Evolutionary conservation across 1,140 invertebrate species (phyloP).

Genomic region (Danaus plexippus): DNA sequence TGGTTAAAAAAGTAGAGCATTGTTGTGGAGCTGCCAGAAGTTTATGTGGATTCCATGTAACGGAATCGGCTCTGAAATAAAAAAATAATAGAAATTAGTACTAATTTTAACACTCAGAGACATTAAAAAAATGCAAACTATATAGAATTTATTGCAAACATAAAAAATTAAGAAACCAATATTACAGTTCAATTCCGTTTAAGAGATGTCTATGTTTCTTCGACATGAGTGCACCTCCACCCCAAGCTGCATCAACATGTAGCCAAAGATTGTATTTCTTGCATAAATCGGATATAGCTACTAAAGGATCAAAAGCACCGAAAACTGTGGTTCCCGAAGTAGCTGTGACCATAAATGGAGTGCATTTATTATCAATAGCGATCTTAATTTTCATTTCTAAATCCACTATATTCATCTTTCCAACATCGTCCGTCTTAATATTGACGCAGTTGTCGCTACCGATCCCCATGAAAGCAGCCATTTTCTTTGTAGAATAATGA

Average conservation of each 20-base stretch:
- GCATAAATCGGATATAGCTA: conserved; percentile 86
- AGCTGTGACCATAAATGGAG: conserved; percentile 91
- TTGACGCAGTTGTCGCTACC: conserved; percentile 84
- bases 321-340: conserved; percentile 89
- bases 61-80: conserved; percentile 84
- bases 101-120: too few species aligned
- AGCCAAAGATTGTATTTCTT: conserved; percentile 90
- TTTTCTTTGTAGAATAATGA: conserved; percentile 95
- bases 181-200: conserved; percentile 82
- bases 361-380: conserved; percentile 77
- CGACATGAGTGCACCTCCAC: conserved; percentile 90
- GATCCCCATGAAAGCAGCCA: conserved; percentile 84
- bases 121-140: too few species aligned
- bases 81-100: not conserved
- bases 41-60: conserved; percentile 96
- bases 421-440: conserved; percentile 79
- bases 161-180: conserved; percentile 17
- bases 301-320: conserved; percentile 93
- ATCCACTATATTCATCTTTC: conserved; percentile 84
- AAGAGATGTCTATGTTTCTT: conserved; percentile 83
- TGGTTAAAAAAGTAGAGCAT: conserved; percentile 88
- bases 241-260: conserved; percentile 97
- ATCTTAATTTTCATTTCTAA: conserved; percentile 80
- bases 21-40: conserved; percentile 91
- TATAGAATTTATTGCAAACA: conserved; percentile 1